A percentile compares a stretch with the other conserved stretches of the same genome.
Evolutionary conservation across 2,113 vertebrate genomes (phyloP).

Genomic region (Sinocyclocheilus grahami): DNA sequence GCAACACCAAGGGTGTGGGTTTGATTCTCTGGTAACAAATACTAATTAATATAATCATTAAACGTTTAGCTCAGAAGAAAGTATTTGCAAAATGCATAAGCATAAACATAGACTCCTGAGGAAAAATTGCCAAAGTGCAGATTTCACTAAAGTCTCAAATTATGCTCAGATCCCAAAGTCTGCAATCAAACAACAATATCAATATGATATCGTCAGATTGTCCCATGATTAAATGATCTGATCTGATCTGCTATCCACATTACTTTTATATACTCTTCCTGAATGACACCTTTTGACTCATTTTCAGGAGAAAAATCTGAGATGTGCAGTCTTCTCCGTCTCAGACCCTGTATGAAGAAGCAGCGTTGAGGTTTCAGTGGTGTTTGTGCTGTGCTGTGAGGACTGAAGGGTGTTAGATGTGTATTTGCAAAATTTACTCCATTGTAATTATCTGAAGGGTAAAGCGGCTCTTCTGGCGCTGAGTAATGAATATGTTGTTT

Average conservation of each 20-base stretch:
- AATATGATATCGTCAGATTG: not conserved
- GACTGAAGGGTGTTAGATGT: not conserved
- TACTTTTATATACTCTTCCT: not conserved
- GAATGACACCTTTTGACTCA: not conserved
- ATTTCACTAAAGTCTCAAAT: not conserved
- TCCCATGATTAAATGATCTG: no score
- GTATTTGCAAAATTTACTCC: constrained; percentile 21
- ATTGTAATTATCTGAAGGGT: constrained; percentile 31
- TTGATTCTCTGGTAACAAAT: not conserved
- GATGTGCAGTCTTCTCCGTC: not conserved
- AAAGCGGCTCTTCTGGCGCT: not conserved
- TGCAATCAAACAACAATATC: not conserved
- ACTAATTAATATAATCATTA: not conserved
- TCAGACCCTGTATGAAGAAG: not conserved
- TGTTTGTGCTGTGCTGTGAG: not conserved
- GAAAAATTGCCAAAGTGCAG: not conserved
- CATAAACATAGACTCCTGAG: not conserved
- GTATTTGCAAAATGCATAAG: not conserved
- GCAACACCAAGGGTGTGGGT: not conserved
- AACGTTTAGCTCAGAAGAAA: not conserved
- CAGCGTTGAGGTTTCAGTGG: not conserved
- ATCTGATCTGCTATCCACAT: not conserved
- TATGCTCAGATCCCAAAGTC: not conserved
- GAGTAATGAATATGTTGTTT: constrained; percentile 26
- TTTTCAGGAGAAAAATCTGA: not conserved